Conservation (phyloP, 2,888 invertebrate species). For the Formica aserva region DNA sequence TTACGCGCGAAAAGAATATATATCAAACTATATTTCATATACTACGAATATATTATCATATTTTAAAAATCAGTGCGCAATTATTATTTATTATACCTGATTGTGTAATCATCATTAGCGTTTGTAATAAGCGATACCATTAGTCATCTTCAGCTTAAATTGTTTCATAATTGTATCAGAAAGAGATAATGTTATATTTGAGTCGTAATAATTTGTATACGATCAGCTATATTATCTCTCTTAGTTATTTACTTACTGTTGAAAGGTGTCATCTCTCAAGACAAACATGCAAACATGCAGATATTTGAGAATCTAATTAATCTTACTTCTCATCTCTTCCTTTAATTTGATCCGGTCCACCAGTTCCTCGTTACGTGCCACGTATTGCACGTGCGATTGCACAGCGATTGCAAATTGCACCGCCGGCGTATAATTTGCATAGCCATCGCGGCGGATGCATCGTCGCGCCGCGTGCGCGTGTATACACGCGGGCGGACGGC, state of each 20-base stretch:
- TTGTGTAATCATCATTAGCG: neutral
- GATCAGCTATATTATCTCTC: neutral
- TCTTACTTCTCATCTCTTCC: neutral
- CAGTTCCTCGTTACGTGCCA: conserved; percentile 35
- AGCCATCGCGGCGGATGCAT: conserved; percentile 62
- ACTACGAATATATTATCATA: neutral
- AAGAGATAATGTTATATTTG: neutral
- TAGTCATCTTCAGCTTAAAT: neutral
- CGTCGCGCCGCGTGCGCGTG: conserved; percentile 35
- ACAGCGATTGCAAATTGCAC: conserved; percentile 66
- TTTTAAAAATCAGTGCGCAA: neutral
- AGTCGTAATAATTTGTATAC: neutral
- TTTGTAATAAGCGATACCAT: neutral
- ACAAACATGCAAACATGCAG: neutral
- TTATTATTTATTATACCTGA: neutral
- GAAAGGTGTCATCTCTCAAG: neutral
- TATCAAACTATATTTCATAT: neutral
- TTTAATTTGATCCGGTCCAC: neutral
- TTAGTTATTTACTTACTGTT: neutral
- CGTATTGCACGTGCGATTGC: conserved; percentile 59
- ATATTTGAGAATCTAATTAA: neutral
- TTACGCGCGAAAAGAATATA: neutral
- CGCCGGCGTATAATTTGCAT: conserved; percentile 65
- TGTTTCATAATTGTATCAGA: neutral
- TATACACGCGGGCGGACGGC: conserved; percentile 8